A percentile compares a stretch with the other conserved stretches of the same genome.
These are phyloP conservation scores for Mus spicilegus DNA, from an alignment of 2,113 vertebrate species.

Conservation along the genomic window DNA sequence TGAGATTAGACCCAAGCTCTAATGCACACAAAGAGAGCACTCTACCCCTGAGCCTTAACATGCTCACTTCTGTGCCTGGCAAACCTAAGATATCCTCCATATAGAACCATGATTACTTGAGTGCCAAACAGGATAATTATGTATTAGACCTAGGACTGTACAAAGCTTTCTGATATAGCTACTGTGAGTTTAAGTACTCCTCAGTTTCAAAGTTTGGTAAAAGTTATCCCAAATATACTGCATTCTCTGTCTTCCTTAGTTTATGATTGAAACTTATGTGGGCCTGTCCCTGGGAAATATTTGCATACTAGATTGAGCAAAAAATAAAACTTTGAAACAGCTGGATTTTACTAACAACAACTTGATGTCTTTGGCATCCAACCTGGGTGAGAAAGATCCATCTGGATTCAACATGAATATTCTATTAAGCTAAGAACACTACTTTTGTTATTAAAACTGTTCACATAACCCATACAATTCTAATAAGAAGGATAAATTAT, in stretches of 20 bases:
- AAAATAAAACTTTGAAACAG: constrained; percentile 27
- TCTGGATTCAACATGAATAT: constrained; percentile 27
- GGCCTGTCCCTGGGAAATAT: constrained; percentile 22
- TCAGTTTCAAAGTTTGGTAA: constrained; percentile 49
- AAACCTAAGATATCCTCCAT: neutral
- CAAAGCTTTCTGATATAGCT: constrained; percentile 68
- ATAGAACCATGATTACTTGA: constrained; percentile 41
- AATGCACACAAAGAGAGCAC: neutral
- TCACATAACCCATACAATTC: neutral
- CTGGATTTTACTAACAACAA: constrained; percentile 54
- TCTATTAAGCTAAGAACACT: constrained; percentile 22
- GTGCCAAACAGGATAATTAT: constrained; percentile 18
- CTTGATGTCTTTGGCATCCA: constrained; percentile 41
- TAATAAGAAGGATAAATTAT: constrained; percentile 52
- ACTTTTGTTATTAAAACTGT: constrained; percentile 28
- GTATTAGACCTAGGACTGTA: constrained; percentile 59
- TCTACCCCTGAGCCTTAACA: neutral
- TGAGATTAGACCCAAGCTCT: neutral
- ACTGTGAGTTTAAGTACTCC: constrained; percentile 22
- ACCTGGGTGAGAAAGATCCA: constrained; percentile 36
- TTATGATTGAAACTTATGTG: constrained; percentile 44
- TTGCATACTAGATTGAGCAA: constrained; percentile 19
- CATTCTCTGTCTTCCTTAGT: constrained; percentile 57
- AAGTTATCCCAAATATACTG: neutral
- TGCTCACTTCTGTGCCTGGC: neutral